Percentiles rank a stretch among this genome's conserved stretches.
Conservation (phyloP, 2,113 vertebrate species). For the Monopterus albus region DNA sequence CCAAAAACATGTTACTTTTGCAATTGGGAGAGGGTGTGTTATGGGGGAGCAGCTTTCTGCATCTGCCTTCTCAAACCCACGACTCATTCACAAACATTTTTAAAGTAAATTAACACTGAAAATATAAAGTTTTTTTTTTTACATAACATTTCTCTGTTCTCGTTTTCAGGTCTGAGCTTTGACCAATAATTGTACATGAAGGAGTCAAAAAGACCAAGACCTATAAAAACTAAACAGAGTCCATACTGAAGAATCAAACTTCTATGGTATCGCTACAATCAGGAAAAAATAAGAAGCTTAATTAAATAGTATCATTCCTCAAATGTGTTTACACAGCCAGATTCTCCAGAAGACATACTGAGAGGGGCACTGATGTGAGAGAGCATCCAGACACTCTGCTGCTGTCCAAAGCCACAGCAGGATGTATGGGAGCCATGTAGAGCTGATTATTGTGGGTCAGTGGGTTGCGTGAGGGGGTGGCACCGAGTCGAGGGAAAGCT, state of each 20-base stretch:
- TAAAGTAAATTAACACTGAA: slow-evolving; percentile 48
- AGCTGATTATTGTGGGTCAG: no score
- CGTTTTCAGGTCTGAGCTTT: slow-evolving; percentile 34
- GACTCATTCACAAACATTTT: not conserved
- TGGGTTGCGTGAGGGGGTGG: no score
- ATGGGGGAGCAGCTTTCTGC: not conserved
- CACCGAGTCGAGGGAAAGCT: slow-evolving; percentile 9
- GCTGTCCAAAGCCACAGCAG: slow-evolving; percentile 63
- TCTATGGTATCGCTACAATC: slow-evolving; percentile 58
- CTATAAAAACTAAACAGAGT: slow-evolving; percentile 40
- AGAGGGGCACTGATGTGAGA: slow-evolving; percentile 54
- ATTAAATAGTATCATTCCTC: slow-evolving; percentile 79
- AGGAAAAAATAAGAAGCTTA: slow-evolving; percentile 55
- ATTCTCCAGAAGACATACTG: slow-evolving; percentile 56
- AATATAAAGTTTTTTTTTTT: slow-evolving; percentile 46
- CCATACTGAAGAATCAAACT: slow-evolving; percentile 34
- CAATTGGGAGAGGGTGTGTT: not conserved
- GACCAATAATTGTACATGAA: slow-evolving; percentile 61
- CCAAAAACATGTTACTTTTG: not conserved
- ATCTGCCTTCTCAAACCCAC: not conserved
- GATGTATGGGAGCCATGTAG: no score
- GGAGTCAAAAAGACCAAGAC: slow-evolving; percentile 37
- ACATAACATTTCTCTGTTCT: slow-evolving; percentile 1
- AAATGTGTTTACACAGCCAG: slow-evolving; percentile 73
- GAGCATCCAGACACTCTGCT: slow-evolving; percentile 52